Percentiles rank a stretch among this genome's conserved stretches.
Conservation (phyloP, 2,888 invertebrate species). For the Hemistola chrysoprasaria region DNA sequence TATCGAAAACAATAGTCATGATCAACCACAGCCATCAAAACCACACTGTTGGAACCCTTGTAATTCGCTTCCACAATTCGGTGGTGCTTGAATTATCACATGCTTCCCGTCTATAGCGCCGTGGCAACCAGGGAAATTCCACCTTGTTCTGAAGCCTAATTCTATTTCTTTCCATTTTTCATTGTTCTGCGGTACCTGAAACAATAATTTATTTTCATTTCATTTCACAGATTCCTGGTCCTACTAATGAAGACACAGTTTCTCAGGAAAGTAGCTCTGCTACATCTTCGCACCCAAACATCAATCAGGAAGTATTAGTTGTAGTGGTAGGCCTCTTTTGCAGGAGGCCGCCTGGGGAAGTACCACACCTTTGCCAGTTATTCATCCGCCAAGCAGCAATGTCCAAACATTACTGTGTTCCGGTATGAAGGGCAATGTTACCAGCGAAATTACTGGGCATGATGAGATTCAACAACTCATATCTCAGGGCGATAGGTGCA, state of each 20-base stretch:
- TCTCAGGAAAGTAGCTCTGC: slow-evolving; percentile 17
- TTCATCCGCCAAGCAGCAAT: no score
- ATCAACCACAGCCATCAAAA: slow-evolving; percentile 21
- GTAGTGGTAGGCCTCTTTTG: no score
- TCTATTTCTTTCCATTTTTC: slow-evolving; percentile 13
- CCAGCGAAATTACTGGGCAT: no score
- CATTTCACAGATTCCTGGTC: slow-evolving; percentile 5
- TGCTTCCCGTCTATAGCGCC: slow-evolving; percentile 17
- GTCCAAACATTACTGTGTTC: no score
- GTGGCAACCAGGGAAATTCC: slow-evolving; percentile 17
- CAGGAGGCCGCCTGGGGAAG: no score
- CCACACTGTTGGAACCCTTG: slow-evolving; percentile 16
- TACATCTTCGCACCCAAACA: slow-evolving; percentile 6
- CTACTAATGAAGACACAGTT: slow-evolving; percentile 12
- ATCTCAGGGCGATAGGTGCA: no score
- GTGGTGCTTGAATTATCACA: slow-evolving; percentile 19
- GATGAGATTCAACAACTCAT: no score
- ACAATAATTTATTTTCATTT: slow-evolving; percentile 10
- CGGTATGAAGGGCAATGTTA: no score
- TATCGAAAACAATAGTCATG: slow-evolving; percentile 19
- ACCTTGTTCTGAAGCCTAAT: slow-evolving; percentile 15
- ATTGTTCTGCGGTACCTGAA: slow-evolving; percentile 10
- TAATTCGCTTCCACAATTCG: slow-evolving; percentile 20
- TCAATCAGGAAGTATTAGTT: slow-evolving; percentile 8
- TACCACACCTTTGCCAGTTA: no score